Evolutionary conservation across 2,797 vertebrate species (phyloP).

Genomic region (Enteromius anoplus): DNA sequence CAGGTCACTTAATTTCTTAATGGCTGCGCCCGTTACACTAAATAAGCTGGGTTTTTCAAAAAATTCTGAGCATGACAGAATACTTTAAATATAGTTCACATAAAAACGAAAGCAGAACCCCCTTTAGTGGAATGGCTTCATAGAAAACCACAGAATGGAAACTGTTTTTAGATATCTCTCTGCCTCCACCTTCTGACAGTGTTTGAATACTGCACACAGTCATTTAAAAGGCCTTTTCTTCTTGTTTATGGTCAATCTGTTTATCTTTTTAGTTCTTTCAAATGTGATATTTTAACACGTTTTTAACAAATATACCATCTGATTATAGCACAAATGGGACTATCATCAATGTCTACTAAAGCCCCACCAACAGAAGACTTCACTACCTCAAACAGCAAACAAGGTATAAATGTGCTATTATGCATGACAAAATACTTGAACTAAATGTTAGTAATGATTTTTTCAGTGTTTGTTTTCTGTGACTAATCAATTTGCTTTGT

Average conservation of each 20-base stretch:
- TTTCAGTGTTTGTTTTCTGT: not conserved
- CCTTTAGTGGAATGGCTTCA: not conserved
- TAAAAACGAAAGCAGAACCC: not conserved
- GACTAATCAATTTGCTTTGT: not conserved
- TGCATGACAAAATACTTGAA: not conserved
- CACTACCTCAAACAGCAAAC: not conserved
- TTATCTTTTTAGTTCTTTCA: not conserved
- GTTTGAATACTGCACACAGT: not conserved
- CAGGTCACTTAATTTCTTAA: not conserved
- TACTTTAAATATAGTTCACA: not conserved
- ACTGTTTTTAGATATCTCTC: not conserved
- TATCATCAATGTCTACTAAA: not conserved
- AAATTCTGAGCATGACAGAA: not conserved
- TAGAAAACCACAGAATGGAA: not conserved
- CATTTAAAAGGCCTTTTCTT: not conserved
- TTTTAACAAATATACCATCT: not conserved
- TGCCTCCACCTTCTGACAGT: conserved; percentile 2
- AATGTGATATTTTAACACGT: not conserved
- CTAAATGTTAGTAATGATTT: not conserved
- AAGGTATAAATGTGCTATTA: not conserved
- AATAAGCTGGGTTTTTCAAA: not conserved
- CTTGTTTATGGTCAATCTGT: not conserved
- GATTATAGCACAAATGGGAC: conserved; percentile 5
- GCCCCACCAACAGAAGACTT: not conserved
- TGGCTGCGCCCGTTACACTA: not conserved